Evolutionary conservation across 2,888 invertebrate species (phyloP).

Genomic region (Pseudanteris insignis): DNA sequence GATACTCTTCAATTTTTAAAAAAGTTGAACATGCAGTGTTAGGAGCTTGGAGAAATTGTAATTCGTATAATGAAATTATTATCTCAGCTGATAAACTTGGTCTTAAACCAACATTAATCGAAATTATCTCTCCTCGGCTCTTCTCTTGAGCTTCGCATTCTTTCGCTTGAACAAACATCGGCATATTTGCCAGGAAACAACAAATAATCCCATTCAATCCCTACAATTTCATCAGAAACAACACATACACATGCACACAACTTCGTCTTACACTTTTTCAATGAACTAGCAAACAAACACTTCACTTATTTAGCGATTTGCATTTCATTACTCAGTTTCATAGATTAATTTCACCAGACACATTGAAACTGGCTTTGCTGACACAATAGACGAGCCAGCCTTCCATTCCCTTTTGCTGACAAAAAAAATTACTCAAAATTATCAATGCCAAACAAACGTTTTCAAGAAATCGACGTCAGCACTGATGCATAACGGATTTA

Average conservation of each 20-base stretch:
- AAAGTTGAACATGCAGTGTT: too few species aligned
- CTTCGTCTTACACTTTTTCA: constrained; percentile 15
- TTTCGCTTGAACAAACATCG: constrained; percentile 2
- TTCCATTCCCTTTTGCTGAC: too few species aligned
- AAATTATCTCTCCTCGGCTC: background rate
- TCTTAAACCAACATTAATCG: too few species aligned
- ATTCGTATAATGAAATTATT: too few species aligned
- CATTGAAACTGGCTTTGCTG: constrained; percentile 32
- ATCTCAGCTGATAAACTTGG: too few species aligned
- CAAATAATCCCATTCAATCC: constrained; percentile 9
- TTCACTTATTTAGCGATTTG: constrained; percentile 26
- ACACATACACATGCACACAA: background rate
- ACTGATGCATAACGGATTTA: too few species aligned
- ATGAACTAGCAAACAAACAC: constrained; percentile 17
- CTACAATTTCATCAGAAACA: constrained; percentile 1
- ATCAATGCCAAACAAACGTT: constrained; percentile 23
- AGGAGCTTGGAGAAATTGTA: too few species aligned
- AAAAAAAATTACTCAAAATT: constrained; percentile 28
- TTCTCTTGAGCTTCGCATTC: background rate
- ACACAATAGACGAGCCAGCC: constrained; percentile 1
- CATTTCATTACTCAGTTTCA: constrained; percentile 27
- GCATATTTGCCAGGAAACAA: constrained; percentile 1
- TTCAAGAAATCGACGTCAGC: too few species aligned
- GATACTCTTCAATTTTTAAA: too few species aligned
- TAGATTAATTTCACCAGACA: constrained; percentile 22